phyloP scores from a whole-genome alignment of 2,797 vertebrate species.

The Mormyrus hasselquistii region DNA sequence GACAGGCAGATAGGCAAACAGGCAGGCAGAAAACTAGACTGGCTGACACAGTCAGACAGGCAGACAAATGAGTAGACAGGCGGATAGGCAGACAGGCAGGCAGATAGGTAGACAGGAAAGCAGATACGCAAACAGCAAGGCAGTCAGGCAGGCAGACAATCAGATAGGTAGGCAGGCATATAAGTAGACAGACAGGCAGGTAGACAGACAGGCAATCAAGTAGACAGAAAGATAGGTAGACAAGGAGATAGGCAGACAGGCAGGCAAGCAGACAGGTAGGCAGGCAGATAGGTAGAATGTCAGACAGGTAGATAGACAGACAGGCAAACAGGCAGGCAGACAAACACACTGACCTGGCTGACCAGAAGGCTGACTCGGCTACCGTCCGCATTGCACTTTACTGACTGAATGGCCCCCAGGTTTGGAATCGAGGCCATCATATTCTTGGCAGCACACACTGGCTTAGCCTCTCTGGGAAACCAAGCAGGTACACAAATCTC shows the following conservation, averaged over 20 bases:
- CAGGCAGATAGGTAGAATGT: neutral
- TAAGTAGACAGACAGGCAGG: neutral
- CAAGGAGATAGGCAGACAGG: neutral
- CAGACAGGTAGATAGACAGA: neutral
- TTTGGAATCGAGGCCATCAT: slow-evolving; percentile 69
- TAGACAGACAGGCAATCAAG: neutral
- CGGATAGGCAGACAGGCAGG: neutral
- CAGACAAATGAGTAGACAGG: neutral
- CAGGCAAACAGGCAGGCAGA: neutral
- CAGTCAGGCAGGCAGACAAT: neutral
- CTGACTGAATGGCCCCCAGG: slow-evolving; percentile 66
- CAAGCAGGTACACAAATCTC: slow-evolving; percentile 21
- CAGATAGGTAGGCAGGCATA: neutral
- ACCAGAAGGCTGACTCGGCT: slow-evolving; percentile 83
- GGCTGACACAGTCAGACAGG: neutral
- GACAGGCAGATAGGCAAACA: neutral
- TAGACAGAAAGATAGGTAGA: neutral
- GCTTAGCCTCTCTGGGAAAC: slow-evolving; percentile 80
- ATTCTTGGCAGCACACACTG: slow-evolving; percentile 75
- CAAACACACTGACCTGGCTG: slow-evolving; percentile 65
- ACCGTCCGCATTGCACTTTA: slow-evolving; percentile 80
- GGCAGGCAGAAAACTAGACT: neutral
- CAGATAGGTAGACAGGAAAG: neutral
- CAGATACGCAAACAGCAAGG: neutral
- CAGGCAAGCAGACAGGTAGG: neutral